phyloP scores from a whole-genome alignment of 2,113 vertebrate species.

The Prolemur simus region DNA sequence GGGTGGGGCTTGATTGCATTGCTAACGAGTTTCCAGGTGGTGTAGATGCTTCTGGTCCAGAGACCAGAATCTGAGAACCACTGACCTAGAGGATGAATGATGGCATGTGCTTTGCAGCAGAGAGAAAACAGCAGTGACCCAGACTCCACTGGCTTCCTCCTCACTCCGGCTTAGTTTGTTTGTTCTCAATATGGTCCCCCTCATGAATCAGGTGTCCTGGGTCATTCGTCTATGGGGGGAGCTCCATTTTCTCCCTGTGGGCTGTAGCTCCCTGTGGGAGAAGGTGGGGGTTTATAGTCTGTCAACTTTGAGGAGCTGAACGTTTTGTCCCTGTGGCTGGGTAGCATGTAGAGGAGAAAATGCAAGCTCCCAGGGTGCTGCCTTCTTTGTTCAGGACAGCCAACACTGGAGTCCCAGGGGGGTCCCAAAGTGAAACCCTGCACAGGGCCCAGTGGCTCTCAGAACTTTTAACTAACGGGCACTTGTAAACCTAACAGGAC shows the following conservation, averaged over 20 bases:
- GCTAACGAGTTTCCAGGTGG: not conserved
- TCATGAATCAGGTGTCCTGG: not conserved
- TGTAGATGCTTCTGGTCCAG: not conserved
- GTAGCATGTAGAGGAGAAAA: constrained; percentile 74
- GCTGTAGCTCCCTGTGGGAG: not conserved
- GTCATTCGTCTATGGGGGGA: not conserved
- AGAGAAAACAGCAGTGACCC: not conserved
- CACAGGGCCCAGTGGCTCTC: constrained; percentile 78
- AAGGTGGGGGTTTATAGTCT: not conserved
- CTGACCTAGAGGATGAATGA: not conserved
- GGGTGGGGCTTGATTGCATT: not conserved
- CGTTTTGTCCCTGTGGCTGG: not conserved
- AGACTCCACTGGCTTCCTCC: not conserved
- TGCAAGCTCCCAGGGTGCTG: constrained; percentile 38
- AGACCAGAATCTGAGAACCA: not conserved
- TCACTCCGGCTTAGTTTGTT: not conserved
- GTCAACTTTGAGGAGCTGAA: not conserved
- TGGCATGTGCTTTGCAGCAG: not conserved
- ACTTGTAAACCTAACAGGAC: constrained; percentile 88
- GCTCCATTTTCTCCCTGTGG: not conserved
- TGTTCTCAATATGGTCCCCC: not conserved
- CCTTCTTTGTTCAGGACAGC: constrained; percentile 52
- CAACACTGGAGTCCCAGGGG: constrained; percentile 69
- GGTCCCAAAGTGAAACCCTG: constrained; percentile 74
- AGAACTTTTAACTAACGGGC: constrained; percentile 85